These are phyloP conservation scores for Tuberolachnus salignus DNA, from an alignment of 2,888 invertebrate species.

Conservation along the genomic window DNA sequence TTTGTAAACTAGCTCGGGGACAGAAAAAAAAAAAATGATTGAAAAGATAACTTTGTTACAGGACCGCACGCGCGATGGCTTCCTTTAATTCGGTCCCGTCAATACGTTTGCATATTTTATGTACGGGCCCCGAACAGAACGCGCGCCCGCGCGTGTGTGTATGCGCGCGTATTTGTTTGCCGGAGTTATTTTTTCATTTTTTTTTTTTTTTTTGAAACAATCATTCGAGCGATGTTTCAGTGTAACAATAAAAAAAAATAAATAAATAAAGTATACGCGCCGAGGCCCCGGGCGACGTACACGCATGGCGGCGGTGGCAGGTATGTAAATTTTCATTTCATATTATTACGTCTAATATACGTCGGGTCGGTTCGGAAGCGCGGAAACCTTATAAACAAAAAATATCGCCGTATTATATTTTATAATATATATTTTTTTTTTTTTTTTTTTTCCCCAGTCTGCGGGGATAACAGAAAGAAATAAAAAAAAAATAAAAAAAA, in stretches of 20 bases:
- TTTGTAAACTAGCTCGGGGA: background rate
- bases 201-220: conserved; percentile 44
- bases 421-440: background rate
- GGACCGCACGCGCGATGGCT: background rate
- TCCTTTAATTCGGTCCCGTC: conserved; percentile 40
- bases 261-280: conserved; percentile 14
- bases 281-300: conserved; percentile 29
- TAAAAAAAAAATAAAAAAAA: background rate
- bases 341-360: conserved; percentile 49
- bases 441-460: background rate
- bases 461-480: background rate
- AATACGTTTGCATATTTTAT: conserved; percentile 48
- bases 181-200: too few species aligned
- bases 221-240: conserved; percentile 40
- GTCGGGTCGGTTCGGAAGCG: conserved; percentile 6
- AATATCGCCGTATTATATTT: conserved; percentile 41
- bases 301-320: conserved; percentile 6
- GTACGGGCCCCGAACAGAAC: background rate
- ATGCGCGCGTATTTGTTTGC: conserved; percentile 10
- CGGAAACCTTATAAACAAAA: conserved; percentile 46
- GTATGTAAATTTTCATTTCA: conserved; percentile 55
- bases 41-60: conserved; percentile 42
- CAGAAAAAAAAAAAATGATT: conserved; percentile 26
- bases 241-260: background rate
- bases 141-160: background rate